Conservation (phyloP, 1,140 invertebrate species). For the Apis florea region DNA sequence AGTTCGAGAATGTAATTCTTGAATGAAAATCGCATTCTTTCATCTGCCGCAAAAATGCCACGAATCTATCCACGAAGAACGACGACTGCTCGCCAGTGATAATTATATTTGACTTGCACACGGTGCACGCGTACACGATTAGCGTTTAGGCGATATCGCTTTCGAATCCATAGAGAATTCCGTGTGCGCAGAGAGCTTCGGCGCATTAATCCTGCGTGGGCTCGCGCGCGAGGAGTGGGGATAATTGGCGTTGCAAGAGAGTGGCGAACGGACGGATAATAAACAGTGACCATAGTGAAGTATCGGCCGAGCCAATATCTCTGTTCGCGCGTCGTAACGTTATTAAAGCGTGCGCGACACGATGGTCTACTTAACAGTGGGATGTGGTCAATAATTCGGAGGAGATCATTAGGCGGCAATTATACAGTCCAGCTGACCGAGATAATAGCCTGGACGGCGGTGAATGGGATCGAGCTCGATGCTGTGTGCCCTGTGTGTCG, state of each 20-base stretch:
- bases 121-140: too few species aligned
- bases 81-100: too few species aligned
- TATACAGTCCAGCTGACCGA: constrained; percentile 26
- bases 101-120: too few species aligned
- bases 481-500: not conserved
- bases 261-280: constrained; percentile 48
- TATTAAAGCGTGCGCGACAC: constrained; percentile 39
- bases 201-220: constrained; percentile 39
- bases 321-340: constrained; percentile 46
- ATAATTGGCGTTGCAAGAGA: constrained; percentile 58
- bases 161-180: too few species aligned
- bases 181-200: not conserved
- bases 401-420: constrained; percentile 52
- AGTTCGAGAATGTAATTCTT: too few species aligned
- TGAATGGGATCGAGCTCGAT: not conserved
- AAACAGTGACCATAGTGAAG: constrained; percentile 22
- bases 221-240: not conserved
- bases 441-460: constrained; percentile 20
- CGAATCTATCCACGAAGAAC: too few species aligned
- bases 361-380: constrained; percentile 46
- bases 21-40: too few species aligned
- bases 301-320: constrained; percentile 18
- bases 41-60: too few species aligned
- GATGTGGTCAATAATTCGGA: constrained; percentile 58
- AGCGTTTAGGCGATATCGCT: too few species aligned